phyloP scores from a whole-genome alignment of 2,113 vertebrate species.

The Cercopithecus mona region DNA sequence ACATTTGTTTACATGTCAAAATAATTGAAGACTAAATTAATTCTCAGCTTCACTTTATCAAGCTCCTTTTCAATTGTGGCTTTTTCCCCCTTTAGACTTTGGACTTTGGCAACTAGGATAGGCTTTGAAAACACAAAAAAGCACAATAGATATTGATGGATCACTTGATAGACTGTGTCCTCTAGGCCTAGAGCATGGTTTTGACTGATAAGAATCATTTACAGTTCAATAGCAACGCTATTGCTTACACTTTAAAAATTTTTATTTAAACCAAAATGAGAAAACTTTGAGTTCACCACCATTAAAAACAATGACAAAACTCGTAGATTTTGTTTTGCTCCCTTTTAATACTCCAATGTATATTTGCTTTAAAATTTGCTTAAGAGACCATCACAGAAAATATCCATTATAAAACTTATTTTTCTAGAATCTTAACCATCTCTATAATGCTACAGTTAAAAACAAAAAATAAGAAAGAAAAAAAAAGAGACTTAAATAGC shows the following conservation, averaged over 20 bases:
- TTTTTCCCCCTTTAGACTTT: constrained; percentile 44
- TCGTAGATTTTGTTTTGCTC: not conserved
- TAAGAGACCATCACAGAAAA: not conserved
- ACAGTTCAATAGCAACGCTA: not conserved
- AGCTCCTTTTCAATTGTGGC: constrained; percentile 71
- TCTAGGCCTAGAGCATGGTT: not conserved
- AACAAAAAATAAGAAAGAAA: not conserved
- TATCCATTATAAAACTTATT: constrained; percentile 17
- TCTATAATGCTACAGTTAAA: not conserved
- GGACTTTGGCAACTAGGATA: constrained; percentile 1
- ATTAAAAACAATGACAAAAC: not conserved
- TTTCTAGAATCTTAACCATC: not conserved
- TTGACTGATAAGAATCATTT: not conserved
- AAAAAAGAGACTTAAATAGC: not conserved
- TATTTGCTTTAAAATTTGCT: not conserved
- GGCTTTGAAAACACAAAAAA: constrained; percentile 36
- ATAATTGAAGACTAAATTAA: constrained; percentile 78
- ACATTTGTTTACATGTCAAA: constrained; percentile 76
- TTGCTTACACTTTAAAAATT: not conserved
- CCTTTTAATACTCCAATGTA: not conserved
- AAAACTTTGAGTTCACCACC: not conserved
- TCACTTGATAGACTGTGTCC: constrained; percentile 13
- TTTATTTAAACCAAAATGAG: not conserved
- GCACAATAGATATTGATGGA: constrained; percentile 3
- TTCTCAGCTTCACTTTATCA: constrained; percentile 78